phyloP scores from a whole-genome alignment of 1,140 invertebrate genomes.

The Lamellibrachia luymesi region DNA sequence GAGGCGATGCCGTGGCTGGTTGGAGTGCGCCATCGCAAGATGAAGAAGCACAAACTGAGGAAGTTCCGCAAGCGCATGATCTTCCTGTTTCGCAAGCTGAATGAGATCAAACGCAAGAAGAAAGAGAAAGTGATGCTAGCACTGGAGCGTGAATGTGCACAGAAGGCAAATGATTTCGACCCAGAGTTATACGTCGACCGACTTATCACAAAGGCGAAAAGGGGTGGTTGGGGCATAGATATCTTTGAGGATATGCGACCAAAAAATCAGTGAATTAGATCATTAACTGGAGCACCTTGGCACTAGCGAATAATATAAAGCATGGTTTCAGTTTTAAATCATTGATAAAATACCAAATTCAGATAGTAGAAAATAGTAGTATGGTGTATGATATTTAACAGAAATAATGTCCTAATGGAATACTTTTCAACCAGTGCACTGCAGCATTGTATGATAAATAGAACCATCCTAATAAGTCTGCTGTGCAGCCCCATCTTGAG shows the following conservation, averaged over 20 bases:
- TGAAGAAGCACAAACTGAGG: slow-evolving; percentile 21
- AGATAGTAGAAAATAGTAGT: background rate
- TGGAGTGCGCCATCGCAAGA: background rate
- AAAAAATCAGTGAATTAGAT: background rate
- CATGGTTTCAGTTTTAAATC: background rate
- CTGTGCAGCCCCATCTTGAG: background rate
- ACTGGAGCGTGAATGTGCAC: background rate
- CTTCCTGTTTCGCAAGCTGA: slow-evolving; percentile 13
- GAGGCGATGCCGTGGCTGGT: slow-evolving; percentile 9
- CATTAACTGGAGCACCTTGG: background rate
- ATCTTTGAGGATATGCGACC: background rate
- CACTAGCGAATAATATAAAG: background rate
- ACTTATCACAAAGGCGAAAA: background rate
- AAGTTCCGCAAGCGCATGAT: slow-evolving; percentile 19
- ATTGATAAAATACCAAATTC: background rate
- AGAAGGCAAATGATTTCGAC: slow-evolving; percentile 8
- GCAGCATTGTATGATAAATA: background rate
- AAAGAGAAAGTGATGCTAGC: slow-evolving; percentile 9
- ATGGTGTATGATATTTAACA: background rate
- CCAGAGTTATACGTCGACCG: background rate
- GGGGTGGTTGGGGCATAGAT: slow-evolving; percentile 14
- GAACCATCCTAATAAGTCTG: background rate
- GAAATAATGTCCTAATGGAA: background rate
- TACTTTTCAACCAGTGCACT: background rate
- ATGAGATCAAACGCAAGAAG: slow-evolving; percentile 7